phyloP scores from a whole-genome alignment of 2,797 vertebrate genomes.

The Myotis planiceps region DNA sequence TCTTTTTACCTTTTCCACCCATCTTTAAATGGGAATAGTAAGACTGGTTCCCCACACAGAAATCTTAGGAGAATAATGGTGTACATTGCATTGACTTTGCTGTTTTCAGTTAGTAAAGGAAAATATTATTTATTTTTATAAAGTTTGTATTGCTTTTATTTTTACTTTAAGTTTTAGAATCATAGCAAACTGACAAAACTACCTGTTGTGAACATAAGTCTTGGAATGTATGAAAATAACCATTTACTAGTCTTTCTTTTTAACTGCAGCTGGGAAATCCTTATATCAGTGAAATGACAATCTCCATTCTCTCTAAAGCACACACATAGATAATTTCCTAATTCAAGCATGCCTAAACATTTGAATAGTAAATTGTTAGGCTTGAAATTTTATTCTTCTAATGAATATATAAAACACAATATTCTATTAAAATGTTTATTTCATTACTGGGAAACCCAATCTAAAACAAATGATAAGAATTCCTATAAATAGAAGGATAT shows the following conservation, averaged over 20 bases:
- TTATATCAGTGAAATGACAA: neutral
- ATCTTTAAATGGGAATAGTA: neutral
- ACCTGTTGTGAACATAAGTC: neutral
- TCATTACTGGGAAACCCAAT: neutral
- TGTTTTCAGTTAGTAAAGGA: neutral
- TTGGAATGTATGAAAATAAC: neutral
- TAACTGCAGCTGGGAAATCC: neutral
- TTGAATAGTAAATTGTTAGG: neutral
- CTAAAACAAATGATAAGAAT: neutral
- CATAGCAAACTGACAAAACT: neutral
- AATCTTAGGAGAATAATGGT: neutral
- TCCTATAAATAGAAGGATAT: neutral
- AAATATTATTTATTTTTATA: constrained; percentile 6
- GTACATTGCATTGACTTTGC: neutral
- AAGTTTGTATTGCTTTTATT: neutral
- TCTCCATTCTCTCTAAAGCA: neutral
- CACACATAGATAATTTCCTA: neutral
- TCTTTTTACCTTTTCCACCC: neutral
- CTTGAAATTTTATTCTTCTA: constrained; percentile 44
- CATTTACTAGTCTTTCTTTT: neutral
- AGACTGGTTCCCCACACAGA: neutral
- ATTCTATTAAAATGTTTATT: constrained; percentile 37
- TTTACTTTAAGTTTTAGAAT: constrained; percentile 16
- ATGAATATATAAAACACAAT: neutral
- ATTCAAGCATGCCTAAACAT: constrained; percentile 1